Evolutionary conservation across 92 coral and sea anemone species (phyloP), one percentile per base, ranked within the genome.

Genomic region (Siderastrea radians): DNA sequence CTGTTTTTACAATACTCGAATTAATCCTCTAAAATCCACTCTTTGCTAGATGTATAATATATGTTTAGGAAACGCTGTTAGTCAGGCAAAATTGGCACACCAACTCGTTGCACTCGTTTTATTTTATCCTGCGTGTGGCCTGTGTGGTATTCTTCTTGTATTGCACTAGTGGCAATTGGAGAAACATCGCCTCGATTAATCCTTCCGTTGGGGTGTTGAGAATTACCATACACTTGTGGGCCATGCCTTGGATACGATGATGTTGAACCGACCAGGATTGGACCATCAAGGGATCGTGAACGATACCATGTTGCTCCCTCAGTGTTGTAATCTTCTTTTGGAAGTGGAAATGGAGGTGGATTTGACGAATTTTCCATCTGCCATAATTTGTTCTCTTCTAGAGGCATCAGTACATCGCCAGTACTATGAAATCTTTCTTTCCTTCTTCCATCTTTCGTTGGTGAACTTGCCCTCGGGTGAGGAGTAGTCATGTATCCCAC

Each of bases 61-160:
- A 26, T 26, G 38, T 26, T 26, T 26, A 26, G 38, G 38, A 26
- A 26, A 26, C 0, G 38, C 38, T 15, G 5, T 38, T 85, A 85
- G 7, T 85, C 83, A 64, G 89, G 89, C 61, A 85, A 68, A 52
- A 67, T 85, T 58, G 89, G 89, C 1, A 85, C 89, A 7, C 89
- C 89, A 68, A 85, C 76, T 17, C 89, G 82, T 3, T 77, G 49
- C 14, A 77, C 52, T 16, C 89, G 75, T 19, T 85, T 85, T 4
- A 75, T 26, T 53, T 46, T 85, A 7, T 77, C 83, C 8, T 73
- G 77, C 15, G 62, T 63, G 46, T 74, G 68, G 7, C 0, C 51
- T 45, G 44, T 68, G 12, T 82, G n/a, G n/a, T 55, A 75, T 14
- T 74, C 80, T 26, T 82, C 78, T 7, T 2, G n/a, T 6, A 84